phyloP scores from a whole-genome alignment of 1,140 invertebrate species.

The Asobara japonica region DNA sequence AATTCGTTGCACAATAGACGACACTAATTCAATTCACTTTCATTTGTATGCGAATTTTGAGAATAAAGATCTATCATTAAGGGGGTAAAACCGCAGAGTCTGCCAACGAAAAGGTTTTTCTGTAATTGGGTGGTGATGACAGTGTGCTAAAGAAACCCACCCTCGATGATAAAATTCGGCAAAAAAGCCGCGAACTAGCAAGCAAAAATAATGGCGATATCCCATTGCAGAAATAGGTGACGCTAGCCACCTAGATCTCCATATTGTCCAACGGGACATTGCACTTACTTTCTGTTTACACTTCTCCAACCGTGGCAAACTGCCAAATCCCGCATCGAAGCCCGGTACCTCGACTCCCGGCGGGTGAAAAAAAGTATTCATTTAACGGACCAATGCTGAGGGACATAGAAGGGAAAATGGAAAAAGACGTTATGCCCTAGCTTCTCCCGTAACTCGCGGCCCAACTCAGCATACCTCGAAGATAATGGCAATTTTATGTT shows the following conservation, averaged over 20 bases:
- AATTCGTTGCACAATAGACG: too few species aligned
- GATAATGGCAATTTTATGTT: constrained; percentile 62
- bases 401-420: constrained; percentile 27
- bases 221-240: neutral
- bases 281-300: constrained; percentile 1
- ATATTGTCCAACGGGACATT: neutral
- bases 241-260: neutral
- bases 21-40: too few species aligned
- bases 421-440: constrained; percentile 21
- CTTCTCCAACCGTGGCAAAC: neutral
- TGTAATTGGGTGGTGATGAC: too few species aligned
- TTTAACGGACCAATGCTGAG: constrained; percentile 44
- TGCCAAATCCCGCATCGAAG: constrained; percentile 13
- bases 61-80: too few species aligned
- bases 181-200: too few species aligned
- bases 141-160: too few species aligned
- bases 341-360: neutral
- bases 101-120: too few species aligned
- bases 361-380: constrained; percentile 47
- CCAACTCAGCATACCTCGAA: constrained; percentile 41
- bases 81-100: too few species aligned
- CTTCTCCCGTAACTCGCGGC: constrained; percentile 47
- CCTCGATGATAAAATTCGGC: too few species aligned
- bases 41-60: too few species aligned
- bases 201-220: too few species aligned